Evolutionary conservation across 2,797 vertebrate genomes (phyloP).

Genomic region (Arnoldichthys spilopterus): DNA sequence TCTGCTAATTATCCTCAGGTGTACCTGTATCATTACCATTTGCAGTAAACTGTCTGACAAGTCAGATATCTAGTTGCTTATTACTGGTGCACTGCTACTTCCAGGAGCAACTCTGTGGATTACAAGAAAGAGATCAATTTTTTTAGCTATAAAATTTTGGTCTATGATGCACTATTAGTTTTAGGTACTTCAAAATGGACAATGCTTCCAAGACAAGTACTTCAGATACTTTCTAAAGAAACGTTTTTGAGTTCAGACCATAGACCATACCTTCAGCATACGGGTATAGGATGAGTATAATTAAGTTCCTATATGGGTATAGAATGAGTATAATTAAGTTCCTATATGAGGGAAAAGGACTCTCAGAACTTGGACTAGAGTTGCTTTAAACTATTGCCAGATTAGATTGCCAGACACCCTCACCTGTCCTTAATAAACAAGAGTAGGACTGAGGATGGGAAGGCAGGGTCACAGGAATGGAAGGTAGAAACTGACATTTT

Average conservation of each 20-base stretch:
- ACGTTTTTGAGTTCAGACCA: background rate
- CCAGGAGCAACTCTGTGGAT: background rate
- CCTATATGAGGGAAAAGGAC: background rate
- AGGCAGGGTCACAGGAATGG: too few relatives aligned
- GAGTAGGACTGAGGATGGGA: too few relatives aligned
- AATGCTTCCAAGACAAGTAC: background rate
- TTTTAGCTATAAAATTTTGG: background rate
- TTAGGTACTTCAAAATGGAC: background rate
- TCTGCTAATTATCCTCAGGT: conserved; percentile 2
- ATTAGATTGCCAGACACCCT: too few relatives aligned
- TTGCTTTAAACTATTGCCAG: background rate
- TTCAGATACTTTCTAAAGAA: background rate
- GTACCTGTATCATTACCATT: conserved; percentile 1
- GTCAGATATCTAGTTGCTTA: conserved; percentile 3
- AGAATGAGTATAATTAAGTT: background rate
- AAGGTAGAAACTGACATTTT: too few relatives aligned
- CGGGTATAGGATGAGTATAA: background rate
- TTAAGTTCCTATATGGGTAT: background rate
- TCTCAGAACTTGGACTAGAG: background rate
- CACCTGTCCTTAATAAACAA: too few relatives aligned
- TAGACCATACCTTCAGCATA: background rate
- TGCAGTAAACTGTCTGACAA: background rate
- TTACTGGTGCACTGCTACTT: background rate
- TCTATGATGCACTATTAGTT: background rate
- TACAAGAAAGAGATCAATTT: background rate